Evolutionary conservation across 2,113 vertebrate genomes (phyloP), one percentile per base, ranked within the genome.

Genomic region (Myocastor coypus): DNA sequence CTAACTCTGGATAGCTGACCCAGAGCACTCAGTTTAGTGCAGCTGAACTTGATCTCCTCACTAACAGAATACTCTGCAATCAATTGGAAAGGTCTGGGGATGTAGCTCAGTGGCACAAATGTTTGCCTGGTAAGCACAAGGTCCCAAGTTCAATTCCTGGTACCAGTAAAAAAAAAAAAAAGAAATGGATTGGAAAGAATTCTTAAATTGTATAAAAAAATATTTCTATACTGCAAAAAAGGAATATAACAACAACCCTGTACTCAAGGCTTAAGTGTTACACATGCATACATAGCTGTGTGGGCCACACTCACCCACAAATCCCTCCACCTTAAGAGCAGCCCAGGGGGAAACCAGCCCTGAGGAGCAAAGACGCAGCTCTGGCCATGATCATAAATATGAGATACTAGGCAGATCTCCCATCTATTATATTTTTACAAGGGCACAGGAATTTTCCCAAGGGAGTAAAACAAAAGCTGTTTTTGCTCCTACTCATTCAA

Each of bases 181-280:
- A 57, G 16, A 57, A 46, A 37, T 59, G 3, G 42, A 14, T 59
- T 73, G n/a, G n/a, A 88, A 81, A 42, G 80, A 32, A 46, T 95
- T 80, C 63, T 95, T 95, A 84, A 73, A 84, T 40, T 80, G 59
- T 64, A 85, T 66, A 59, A 59, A 5, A 5, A 68, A 81, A 52
- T 55, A 73, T 81, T 80, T 87, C 42, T 46, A 24, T 32, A 73
- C 9, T 42, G 37, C 59, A 17, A 91, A 92, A 87, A 95, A 71
- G 16, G 46, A 93, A 26, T 42, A 81, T 52, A 28, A 30, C 69
- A 93, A 69, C 30, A 57, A 57, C 20, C 37, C 14, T 37, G 17
- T 77, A 19, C 17, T 30, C 32, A 93, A 73, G 75, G 75, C 20
- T 11, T 50, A 69, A 68, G 19, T 16, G 69, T 90, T 78, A 77